These are phyloP conservation scores for Cerceris ruficornis DNA, from an alignment of 2,888 invertebrate genomes.

Conservation along the genomic window DNA sequence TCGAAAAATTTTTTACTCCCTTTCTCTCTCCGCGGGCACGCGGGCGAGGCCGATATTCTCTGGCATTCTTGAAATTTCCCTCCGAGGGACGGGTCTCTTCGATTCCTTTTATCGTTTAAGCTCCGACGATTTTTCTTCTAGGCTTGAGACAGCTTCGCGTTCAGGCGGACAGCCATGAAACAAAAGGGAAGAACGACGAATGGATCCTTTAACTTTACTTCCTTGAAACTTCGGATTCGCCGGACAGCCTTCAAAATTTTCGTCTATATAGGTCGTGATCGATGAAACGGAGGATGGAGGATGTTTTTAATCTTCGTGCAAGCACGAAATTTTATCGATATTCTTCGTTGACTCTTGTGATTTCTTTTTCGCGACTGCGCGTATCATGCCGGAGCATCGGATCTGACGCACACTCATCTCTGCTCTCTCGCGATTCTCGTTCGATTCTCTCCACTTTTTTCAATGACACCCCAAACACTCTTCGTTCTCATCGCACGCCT, in stretches of 20 bases:
- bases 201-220: too few species aligned
- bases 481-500: too few species aligned
- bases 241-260: not conserved
- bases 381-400: too few species aligned
- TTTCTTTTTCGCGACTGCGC: too few species aligned
- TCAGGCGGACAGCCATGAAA: too few species aligned
- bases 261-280: not conserved
- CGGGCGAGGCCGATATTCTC: not conserved
- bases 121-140: not conserved
- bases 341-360: too few species aligned
- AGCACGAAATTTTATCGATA: too few species aligned
- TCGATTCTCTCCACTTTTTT: too few species aligned
- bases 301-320: not conserved
- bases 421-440: too few species aligned
- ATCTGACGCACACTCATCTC: too few species aligned
- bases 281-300: not conserved
- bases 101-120: conserved; percentile 8
- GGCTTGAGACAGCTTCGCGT: not conserved
- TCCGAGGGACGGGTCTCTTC: not conserved
- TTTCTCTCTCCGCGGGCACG: not conserved
- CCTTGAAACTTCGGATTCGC: not conserved
- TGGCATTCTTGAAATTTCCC: not conserved
- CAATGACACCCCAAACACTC: too few species aligned
- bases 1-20: conserved; percentile 22
- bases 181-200: too few species aligned